Base-by-base conservation (phyloP, 2,888 invertebrate genomes). In the Mystacides longicornis region DNA sequence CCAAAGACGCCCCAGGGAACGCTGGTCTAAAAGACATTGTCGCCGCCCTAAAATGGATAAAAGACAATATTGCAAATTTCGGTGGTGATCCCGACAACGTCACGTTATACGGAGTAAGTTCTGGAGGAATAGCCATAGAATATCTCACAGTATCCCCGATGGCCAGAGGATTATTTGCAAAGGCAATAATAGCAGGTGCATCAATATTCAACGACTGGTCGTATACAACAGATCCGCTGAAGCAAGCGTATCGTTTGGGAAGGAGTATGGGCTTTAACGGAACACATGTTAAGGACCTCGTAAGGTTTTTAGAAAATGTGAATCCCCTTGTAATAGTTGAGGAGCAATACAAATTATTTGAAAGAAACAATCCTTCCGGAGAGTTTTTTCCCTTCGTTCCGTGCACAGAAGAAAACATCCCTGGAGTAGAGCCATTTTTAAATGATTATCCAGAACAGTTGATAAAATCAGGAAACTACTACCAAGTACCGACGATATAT, bases 21-120 rank as follows among this genome's bases (percentile, higher is more conserved):
- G 69, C 69, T 54, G 77, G 74, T 1, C 65, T 77, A 14, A 70
- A 75, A 1, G 77, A 77, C 63, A 66, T 68, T 59, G 65, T 75
- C 51, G 71, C 73, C n/a, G 64, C 75, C 54, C 67, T 77, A 59
- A 67, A 65, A 23, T 77, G 77, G 77, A 71, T 77, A 63, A 67
- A 64, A 58, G 57, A 57, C 42, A 76, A 77, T 63, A 73, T 71
- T 5, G 59, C 59, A 1, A 51, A 60, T 16, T 77, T 77, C 58
- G 75, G 77, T 2, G 77, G 75, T 9, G 67, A 76, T 63, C 72
- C 74, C 1, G 60, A 66, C 27, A 66, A 71, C 54, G 69, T 77
- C 55, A 75, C 76, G 1, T 55, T 77, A 4, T 72, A 66, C 20
- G 76, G 77, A 0, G 73, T 77, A 62, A 76, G 76, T 65, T 74